Percentiles rank a stretch among this genome's conserved stretches.
Conservation (phyloP, 23 tunicate genomes). For the Aplidium turbinatum region DNA sequence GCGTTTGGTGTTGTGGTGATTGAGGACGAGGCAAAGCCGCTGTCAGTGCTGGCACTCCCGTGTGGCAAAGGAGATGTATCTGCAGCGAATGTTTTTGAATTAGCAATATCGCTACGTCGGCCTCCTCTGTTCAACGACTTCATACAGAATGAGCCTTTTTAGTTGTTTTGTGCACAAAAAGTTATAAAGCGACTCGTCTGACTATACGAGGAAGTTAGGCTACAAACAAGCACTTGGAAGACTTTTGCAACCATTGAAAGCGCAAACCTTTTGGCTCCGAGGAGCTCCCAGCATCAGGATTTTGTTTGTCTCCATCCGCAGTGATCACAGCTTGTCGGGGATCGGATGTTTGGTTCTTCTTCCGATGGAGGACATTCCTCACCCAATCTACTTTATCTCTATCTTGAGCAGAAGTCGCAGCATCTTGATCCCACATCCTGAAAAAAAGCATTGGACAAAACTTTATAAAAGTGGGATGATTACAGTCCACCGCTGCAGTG, state of each 20-base stretch:
- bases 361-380: constrained; percentile 53
- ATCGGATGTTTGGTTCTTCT: neutral
- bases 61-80: constrained; percentile 49
- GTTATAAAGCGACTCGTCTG: too few species aligned
- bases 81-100: too few species aligned
- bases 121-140: too few species aligned
- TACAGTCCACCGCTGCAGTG: too few species aligned
- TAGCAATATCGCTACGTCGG: too few species aligned
- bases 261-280: neutral
- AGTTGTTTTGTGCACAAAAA: too few species aligned
- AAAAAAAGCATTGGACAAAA: too few species aligned
- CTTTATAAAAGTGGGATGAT: too few species aligned
- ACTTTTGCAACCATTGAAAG: neutral
- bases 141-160: too few species aligned
- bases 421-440: constrained; percentile 48
- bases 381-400: constrained; percentile 80
- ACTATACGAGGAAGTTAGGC: too few species aligned
- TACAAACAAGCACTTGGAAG: neutral
- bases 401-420: constrained; percentile 3
- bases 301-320: neutral
- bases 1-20: constrained; percentile 36
- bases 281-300: neutral
- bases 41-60: constrained; percentile 59
- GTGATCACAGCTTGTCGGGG: neutral
- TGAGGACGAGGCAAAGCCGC: constrained; percentile 83